Percentiles rank a stretch among this genome's conserved stretches.
Evolutionary conservation across 2,888 invertebrate species (phyloP).

Genomic region (Pyrrhia umbra): DNA sequence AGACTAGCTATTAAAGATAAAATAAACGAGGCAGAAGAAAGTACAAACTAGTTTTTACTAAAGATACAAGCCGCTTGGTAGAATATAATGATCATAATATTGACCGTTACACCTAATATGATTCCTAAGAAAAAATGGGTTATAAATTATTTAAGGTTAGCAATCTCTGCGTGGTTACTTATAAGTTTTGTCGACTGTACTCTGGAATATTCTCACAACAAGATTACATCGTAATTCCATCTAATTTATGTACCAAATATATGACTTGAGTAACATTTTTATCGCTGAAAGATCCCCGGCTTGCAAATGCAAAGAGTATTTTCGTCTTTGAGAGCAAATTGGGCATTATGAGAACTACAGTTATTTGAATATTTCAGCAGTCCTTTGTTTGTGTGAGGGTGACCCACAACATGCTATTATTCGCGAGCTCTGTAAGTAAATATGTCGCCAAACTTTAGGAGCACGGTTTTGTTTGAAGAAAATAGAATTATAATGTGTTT

Average conservation of each 20-base stretch:
- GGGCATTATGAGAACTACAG: conserved; percentile 50
- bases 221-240: conserved; percentile 11
- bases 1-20: too few relatives aligned
- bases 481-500: conserved; percentile 5
- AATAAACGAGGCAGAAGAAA: too few relatives aligned
- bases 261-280: conserved; percentile 16
- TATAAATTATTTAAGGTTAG: too few relatives aligned
- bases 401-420: conserved; percentile 25
- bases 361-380: conserved; percentile 40
- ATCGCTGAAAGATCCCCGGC: not conserved
- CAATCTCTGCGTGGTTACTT: too few relatives aligned
- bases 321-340: conserved; percentile 42
- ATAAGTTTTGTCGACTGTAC: too few relatives aligned
- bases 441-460: conserved; percentile 15
- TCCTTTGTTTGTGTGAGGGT: conserved; percentile 20
- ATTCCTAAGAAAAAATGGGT: too few relatives aligned
- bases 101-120: too few relatives aligned
- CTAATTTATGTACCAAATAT: conserved; percentile 13
- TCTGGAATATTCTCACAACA: too few relatives aligned
- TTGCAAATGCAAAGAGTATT: conserved; percentile 11
- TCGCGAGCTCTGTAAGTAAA: conserved; percentile 1
- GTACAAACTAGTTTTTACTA: too few relatives aligned
- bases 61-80: too few relatives aligned
- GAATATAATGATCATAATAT: too few relatives aligned
- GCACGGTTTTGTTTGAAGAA: conserved; percentile 25